Evolutionary conservation across 1,140 invertebrate genomes (phyloP).

Genomic region (Drosophila rhopaloa): DNA sequence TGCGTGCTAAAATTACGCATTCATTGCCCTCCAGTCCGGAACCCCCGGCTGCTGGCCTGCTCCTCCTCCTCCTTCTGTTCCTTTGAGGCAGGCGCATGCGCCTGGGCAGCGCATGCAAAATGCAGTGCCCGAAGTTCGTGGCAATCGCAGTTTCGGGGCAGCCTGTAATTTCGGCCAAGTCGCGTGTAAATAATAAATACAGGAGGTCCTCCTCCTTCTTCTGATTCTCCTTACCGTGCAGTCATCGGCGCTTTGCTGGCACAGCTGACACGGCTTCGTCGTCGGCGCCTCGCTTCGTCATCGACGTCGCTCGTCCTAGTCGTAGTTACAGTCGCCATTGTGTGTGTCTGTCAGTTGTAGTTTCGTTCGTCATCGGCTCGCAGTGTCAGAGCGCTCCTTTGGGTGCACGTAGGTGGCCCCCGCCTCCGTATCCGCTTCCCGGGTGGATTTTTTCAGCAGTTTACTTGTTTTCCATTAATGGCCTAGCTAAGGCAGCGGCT

Average conservation of each 20-base stretch:
- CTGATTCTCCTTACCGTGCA: background rate
- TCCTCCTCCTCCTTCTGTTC: slow-evolving; percentile 5
- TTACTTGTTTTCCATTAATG: slow-evolving; percentile 6
- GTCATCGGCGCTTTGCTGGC: slow-evolving; percentile 21
- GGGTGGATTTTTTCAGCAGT: slow-evolving; percentile 17
- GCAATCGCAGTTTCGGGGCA: slow-evolving; percentile 34
- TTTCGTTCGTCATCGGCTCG: slow-evolving; percentile 57
- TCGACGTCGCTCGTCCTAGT: slow-evolving; percentile 23
- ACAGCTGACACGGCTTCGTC: slow-evolving; percentile 59
- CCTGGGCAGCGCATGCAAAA: slow-evolving; percentile 28
- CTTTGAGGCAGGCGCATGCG: slow-evolving; percentile 32
- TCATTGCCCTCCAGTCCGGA: slow-evolving; percentile 14
- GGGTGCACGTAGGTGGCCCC: slow-evolving; percentile 16
- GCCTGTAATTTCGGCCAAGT: slow-evolving; percentile 45
- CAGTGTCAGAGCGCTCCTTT: slow-evolving; percentile 31
- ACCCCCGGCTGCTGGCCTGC: background rate
- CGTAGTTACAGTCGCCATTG: slow-evolving; percentile 36
- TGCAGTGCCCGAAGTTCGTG: slow-evolving; percentile 33
- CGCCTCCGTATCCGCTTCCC: background rate
- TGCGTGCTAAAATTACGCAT: slow-evolving; percentile 47
- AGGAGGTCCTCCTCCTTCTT: slow-evolving; percentile 10
- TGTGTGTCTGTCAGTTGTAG: slow-evolving; percentile 59
- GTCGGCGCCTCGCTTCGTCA: slow-evolving; percentile 20
- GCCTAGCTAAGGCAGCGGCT: slow-evolving; percentile 14
- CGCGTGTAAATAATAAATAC: slow-evolving; percentile 71